phyloP scores from a whole-genome alignment of 2,888 invertebrate species.

The Busseola fusca region DNA sequence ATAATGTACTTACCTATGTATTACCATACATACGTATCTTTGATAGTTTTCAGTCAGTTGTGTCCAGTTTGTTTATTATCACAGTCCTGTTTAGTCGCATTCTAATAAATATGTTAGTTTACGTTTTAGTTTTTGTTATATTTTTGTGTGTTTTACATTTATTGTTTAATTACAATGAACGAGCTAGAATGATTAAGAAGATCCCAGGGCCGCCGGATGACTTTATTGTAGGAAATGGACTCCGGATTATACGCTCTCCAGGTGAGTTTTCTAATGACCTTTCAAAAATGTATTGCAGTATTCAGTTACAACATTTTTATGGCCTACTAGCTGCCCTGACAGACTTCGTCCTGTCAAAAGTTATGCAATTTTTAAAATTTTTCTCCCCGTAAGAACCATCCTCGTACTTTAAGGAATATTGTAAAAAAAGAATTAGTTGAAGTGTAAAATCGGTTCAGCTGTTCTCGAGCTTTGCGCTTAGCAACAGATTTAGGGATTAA shows the following conservation, averaged over 20 bases:
- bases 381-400: too few relatives aligned
- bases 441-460: too few relatives aligned
- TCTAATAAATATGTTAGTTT: slow-evolving; percentile 52
- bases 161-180: slow-evolving; percentile 59
- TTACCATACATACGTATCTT: background rate
- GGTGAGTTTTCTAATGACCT: slow-evolving; percentile 55
- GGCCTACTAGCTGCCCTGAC: too few relatives aligned
- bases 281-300: background rate
- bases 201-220: slow-evolving; percentile 70
- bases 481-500: too few relatives aligned
- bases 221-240: slow-evolving; percentile 69
- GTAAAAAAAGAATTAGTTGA: too few relatives aligned
- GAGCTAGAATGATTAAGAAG: slow-evolving; percentile 66
- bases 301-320: background rate
- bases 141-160: slow-evolving; percentile 58
- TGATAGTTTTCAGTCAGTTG: background rate
- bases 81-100: slow-evolving; percentile 12
- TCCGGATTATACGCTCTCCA: slow-evolving; percentile 60
- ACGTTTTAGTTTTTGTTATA: slow-evolving; percentile 41
- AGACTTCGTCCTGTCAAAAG: too few relatives aligned
- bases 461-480: too few relatives aligned
- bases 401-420: too few relatives aligned
- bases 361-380: too few relatives aligned
- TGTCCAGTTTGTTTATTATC: slow-evolving; percentile 25
- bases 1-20: background rate